A percentile compares a stretch with the other conserved stretches of the same genome.
These are phyloP conservation scores for Melikaiella ostensackeni DNA, from an alignment of 2,888 invertebrate genomes.

Conservation along the genomic window DNA sequence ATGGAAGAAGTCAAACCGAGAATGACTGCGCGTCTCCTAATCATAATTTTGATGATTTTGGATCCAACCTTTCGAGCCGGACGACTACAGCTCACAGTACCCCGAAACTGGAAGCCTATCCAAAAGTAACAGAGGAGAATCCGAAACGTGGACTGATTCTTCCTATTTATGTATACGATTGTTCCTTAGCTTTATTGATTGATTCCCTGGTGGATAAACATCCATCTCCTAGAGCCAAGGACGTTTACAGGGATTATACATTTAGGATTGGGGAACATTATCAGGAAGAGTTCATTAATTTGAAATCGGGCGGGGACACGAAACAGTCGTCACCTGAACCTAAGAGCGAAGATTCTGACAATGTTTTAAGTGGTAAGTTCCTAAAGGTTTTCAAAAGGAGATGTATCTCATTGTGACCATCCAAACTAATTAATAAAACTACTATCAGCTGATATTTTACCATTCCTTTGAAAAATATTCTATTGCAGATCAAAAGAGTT, in stretches of 20 bases:
- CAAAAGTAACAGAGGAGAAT: constrained; percentile 52
- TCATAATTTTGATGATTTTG: constrained; percentile 50
- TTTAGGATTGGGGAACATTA: constrained; percentile 76
- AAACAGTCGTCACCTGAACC: constrained; percentile 77
- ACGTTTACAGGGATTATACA: constrained; percentile 80
- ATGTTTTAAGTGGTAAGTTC: constrained; percentile 64
- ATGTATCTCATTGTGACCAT: too few relatives aligned
- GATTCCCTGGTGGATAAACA: constrained; percentile 78
- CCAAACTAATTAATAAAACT: too few relatives aligned
- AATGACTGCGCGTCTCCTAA: constrained; percentile 53
- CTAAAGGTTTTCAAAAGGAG: background rate
- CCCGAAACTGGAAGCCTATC: constrained; percentile 42
- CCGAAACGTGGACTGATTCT: constrained; percentile 71
- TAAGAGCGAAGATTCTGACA: constrained; percentile 78
- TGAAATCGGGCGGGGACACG: constrained; percentile 74
- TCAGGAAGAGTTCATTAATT: constrained; percentile 71
- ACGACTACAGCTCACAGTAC: constrained; percentile 56
- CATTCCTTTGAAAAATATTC: background rate
- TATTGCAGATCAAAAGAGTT: constrained; percentile 73
- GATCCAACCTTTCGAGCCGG: constrained; percentile 58
- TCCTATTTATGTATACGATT: constrained; percentile 85
- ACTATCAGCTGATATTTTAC: too few relatives aligned
- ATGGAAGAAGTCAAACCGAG: constrained; percentile 41
- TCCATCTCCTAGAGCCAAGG: constrained; percentile 72
- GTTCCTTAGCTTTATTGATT: constrained; percentile 81